Base-by-base conservation (phyloP, 2,888 invertebrate species). In the Drosophila silvestris region DNA sequence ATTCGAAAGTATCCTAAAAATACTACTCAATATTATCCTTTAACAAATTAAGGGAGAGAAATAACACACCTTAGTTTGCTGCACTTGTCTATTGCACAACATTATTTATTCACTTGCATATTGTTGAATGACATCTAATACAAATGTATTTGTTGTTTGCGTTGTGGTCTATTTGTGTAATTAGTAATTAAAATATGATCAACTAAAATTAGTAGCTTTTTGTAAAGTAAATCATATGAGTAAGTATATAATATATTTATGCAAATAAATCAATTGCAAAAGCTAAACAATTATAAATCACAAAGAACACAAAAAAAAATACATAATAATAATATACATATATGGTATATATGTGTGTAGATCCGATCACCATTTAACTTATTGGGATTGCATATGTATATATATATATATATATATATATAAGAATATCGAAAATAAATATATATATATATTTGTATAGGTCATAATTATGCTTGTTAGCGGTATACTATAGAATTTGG, bases 81-180 rank as follows among this genome's bases (percentile, higher is more conserved):
- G 74, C 51, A 54, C 39, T 51, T 61, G 61, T 64, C 67, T 76
- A 80, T 83, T 84, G 84, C 70, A 77, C 86, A 82, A 86, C 82
- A 75, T 71, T 77, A 72, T 77, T 74, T 69, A 68, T 72, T 66
- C 74, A 39, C 32, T 77, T 75, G 71, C 71, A 74, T 68, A 65
- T 76, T 70, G 62, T 78, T 78, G 74, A 82, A 77, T 85, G 84
- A 79, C 79, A 61, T 72, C 79, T 85, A 87, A 82, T 81, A 87
- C 85, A 68, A 68, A 66, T 66, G 56, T 59, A 60, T 51, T 47
- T 66, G 54, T 41, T 65, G 65, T 37, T 53, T 37, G 82, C 77
- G 70, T 79, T 68, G 74, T 58, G 78, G 77, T 80, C 83, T 83
- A 73, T 85, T 74, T 70, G 41, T 69, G 67, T 79, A 63, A 57